Evolutionary conservation across 2,797 vertebrate genomes (phyloP).

Genomic region (Gymnoscopelus braueri): DNA sequence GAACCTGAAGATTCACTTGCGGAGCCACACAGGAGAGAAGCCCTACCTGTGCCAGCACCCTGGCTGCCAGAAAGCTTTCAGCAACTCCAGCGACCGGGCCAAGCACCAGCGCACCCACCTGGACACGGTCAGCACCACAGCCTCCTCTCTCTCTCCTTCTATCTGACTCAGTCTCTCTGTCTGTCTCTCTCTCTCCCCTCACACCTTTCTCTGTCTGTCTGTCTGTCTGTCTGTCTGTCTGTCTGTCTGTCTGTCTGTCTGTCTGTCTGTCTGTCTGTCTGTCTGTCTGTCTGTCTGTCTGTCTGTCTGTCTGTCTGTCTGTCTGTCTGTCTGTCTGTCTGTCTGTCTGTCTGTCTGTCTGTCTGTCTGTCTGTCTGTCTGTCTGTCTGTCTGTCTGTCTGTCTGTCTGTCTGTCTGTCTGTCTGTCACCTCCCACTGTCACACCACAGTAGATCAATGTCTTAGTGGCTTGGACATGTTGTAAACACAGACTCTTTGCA

Average conservation of each 20-base stretch:
- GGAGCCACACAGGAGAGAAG: slow-evolving; percentile 97
- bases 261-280: slow-evolving; percentile 4
- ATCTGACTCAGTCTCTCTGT: slow-evolving; percentile 11
- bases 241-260: slow-evolving; percentile 4
- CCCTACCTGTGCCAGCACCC: slow-evolving; percentile 98
- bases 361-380: slow-evolving; percentile 13
- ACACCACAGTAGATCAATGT: slow-evolving; percentile 37
- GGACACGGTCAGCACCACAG: slow-evolving; percentile 89
- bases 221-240: not conserved
- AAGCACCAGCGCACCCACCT: slow-evolving; percentile 99
- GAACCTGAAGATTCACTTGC: slow-evolving; percentile 96
- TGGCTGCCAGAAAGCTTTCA: slow-evolving; percentile 99
- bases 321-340: not conserved
- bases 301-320: slow-evolving; percentile 2
- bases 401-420: not conserved
- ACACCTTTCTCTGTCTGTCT: not conserved
- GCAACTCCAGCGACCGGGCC: slow-evolving; percentile 98
- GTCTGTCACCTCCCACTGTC: slow-evolving; percentile 14
- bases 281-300: slow-evolving; percentile 30
- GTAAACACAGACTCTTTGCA: slow-evolving; percentile 4
- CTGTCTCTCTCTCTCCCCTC: slow-evolving; percentile 5
- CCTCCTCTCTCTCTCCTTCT: not conserved
- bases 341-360: not conserved
- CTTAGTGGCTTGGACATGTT: slow-evolving; percentile 1
- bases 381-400: slow-evolving; percentile 32